phyloP scores from a whole-genome alignment of 2,113 vertebrate genomes.

The Xiphophorus couchianus region DNA sequence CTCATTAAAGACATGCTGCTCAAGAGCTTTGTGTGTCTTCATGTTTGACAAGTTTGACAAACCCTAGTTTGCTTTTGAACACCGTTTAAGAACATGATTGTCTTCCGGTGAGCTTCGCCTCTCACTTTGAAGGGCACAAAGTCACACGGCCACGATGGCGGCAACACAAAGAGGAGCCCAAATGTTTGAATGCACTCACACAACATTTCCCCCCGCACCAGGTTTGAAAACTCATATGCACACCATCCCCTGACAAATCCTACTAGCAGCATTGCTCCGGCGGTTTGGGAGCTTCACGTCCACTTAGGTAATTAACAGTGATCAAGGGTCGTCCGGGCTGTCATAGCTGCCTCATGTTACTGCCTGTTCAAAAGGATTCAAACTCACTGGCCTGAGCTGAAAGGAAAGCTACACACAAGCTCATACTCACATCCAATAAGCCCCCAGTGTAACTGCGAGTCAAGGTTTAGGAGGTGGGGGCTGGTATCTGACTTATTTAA shows the following conservation, averaged over 20 bases:
- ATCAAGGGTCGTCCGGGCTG: slow-evolving; percentile 78
- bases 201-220: slow-evolving; percentile 1
- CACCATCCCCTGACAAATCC: slow-evolving; percentile 38
- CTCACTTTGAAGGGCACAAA: slow-evolving; percentile 56
- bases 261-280: slow-evolving; percentile 49
- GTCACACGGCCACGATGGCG: slow-evolving; percentile 18
- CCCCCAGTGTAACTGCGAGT: slow-evolving; percentile 45
- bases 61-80: slow-evolving; percentile 30
- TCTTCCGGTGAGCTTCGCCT: slow-evolving; percentile 25
- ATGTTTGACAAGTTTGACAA: slow-evolving; percentile 55
- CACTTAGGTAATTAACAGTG: slow-evolving; percentile 78
- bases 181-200: slow-evolving; percentile 12
- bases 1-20: slow-evolving; percentile 63
- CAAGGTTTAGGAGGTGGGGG: slow-evolving; percentile 64
- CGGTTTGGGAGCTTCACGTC: slow-evolving; percentile 73
- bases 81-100: slow-evolving; percentile 21
- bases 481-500: slow-evolving; percentile 74
- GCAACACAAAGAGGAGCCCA: slow-evolving; percentile 20
- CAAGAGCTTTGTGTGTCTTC: slow-evolving; percentile 32
- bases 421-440: slow-evolving; percentile 72
- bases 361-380: slow-evolving; percentile 78
- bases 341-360: slow-evolving; percentile 72
- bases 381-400: slow-evolving; percentile 74
- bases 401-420: slow-evolving; percentile 69
- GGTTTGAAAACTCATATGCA: slow-evolving; percentile 25